Base-by-base conservation (phyloP, 2,113 vertebrate species). In the Gobius niger region DNA sequence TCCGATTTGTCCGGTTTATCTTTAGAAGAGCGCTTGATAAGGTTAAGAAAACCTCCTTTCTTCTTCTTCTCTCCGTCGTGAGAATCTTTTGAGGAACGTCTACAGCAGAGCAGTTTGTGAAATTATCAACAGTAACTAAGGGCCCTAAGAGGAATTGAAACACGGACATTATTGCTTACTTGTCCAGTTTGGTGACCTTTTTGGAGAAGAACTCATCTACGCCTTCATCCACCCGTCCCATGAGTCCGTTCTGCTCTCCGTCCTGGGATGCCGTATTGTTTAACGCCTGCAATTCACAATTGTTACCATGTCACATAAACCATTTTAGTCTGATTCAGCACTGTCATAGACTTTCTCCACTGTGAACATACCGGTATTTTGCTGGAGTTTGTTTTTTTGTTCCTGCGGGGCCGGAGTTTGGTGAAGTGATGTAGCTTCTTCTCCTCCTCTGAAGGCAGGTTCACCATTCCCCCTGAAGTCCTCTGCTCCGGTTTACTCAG, bases 131-230 rank as follows among this genome's bases (percentile, higher is more conserved):
- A 18, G 5, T 5, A 41, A 7, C 1, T 16, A 4, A 44, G 3
- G 18, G 7, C 8, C 51, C 44, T 14, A 54, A 47, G 12, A 57
- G n/a, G 42, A 72, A 14, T 41, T 59, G 13, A 2, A 7, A 18
- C n/a, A 15, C 11, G 56, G 54, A 34, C 24, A 49, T 40, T 7
- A 63, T 15, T 2, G 0, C 87, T 89, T 80, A 93, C 92, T 92
- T 93, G 82, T 96, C 93, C 90, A 98, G 92, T 91, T 93, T 97
- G 69, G 96, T 98, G 80, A 98, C 95, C 86, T 95, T 98, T 88
- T 96, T 98, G 42, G 95, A 96, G 86, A 99, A 99, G 90, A 99
- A 99, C 86, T 98, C 97, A 75, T 98, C 97, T 24, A 99, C 95
- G 0, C 97, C 97, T 90, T 99, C 97, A 76, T 99, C 97, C 68